phyloP scores from a whole-genome alignment of 2,797 vertebrate species.

The Gobionotothen gibberifrons region DNA sequence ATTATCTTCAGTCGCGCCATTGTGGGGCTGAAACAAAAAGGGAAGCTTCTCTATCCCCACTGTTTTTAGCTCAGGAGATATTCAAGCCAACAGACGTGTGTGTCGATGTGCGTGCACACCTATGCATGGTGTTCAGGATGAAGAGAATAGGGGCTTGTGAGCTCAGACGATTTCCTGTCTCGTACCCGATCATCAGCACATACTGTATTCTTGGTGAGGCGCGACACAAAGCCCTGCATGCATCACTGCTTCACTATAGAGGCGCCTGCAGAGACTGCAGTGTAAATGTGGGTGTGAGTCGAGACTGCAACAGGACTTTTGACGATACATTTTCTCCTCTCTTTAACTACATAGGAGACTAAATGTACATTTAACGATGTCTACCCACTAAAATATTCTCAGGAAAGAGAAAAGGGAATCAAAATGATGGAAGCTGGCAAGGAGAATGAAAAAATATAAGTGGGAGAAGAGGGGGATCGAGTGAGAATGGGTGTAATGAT shows the following conservation, averaged over 20 bases:
- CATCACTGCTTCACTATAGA: constrained; percentile 52
- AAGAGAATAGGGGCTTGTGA: constrained; percentile 48
- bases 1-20: constrained; percentile 55
- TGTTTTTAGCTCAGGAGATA: constrained; percentile 58
- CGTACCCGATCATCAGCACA: constrained; percentile 59
- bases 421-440: constrained; percentile 9
- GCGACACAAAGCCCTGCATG: constrained; percentile 41
- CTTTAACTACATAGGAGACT: constrained; percentile 2
- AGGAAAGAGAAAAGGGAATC: neutral
- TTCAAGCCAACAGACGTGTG: constrained; percentile 49
- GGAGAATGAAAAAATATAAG: constrained; percentile 20
- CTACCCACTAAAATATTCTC: constrained; percentile 2
- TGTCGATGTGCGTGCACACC: neutral
- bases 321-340: constrained; percentile 1
- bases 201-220: constrained; percentile 64
- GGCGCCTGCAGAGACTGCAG: constrained; percentile 7
- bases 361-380: constrained; percentile 17
- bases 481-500: constrained; percentile 34
- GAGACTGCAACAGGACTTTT: neutral
- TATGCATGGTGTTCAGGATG: constrained; percentile 8
- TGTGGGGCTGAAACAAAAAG: constrained; percentile 64
- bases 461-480: constrained; percentile 8
- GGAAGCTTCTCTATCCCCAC: constrained; percentile 36
- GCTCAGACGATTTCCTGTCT: constrained; percentile 64
- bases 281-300: neutral